These are phyloP conservation scores for Dendrolimus kikuchii DNA, from an alignment of 1,140 invertebrate species.

Conservation along the genomic window DNA sequence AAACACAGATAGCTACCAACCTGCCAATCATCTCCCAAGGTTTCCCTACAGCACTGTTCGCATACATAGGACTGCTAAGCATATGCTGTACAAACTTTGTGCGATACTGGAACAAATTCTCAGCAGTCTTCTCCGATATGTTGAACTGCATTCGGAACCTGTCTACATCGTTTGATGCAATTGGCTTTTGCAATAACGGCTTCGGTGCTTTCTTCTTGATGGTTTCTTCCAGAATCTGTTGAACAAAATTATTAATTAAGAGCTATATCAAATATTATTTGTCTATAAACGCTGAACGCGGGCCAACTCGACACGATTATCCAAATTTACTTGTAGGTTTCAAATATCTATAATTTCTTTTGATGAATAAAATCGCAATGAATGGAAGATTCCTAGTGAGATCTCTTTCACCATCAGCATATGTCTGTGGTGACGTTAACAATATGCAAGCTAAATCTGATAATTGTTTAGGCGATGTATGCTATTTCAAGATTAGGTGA, in stretches of 20 bases:
- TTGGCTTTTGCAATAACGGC: slow-evolving; percentile 17
- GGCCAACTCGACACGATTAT: too few relatives aligned
- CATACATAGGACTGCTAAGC: slow-evolving; percentile 54
- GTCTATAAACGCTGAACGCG: too few relatives aligned
- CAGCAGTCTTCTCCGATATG: slow-evolving; percentile 25
- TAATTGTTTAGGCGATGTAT: too few relatives aligned
- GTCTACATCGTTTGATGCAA: slow-evolving; percentile 17
- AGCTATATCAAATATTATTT: background rate
- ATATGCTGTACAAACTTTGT: slow-evolving; percentile 60
- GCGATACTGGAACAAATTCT: slow-evolving; percentile 40
- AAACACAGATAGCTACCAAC: slow-evolving; percentile 20
- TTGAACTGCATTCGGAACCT: slow-evolving; percentile 33
- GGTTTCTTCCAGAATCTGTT: slow-evolving; percentile 54
- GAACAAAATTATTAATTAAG: background rate
- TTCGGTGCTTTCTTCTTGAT: slow-evolving; percentile 49
- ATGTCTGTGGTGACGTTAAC: too few relatives aligned
- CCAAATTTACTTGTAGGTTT: too few relatives aligned
- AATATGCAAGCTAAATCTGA: too few relatives aligned
- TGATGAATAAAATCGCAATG: too few relatives aligned
- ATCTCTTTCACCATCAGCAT: too few relatives aligned
- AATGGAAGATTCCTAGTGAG: too few relatives aligned
- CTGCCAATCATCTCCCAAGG: slow-evolving; percentile 60
- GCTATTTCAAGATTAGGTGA: too few relatives aligned
- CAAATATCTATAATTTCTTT: too few relatives aligned
- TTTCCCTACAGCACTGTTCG: slow-evolving; percentile 46